Evolutionary conservation across 2,797 vertebrate genomes (phyloP), one percentile per base, ranked within the genome.

Genomic region (Sandelia bainsii): DNA sequence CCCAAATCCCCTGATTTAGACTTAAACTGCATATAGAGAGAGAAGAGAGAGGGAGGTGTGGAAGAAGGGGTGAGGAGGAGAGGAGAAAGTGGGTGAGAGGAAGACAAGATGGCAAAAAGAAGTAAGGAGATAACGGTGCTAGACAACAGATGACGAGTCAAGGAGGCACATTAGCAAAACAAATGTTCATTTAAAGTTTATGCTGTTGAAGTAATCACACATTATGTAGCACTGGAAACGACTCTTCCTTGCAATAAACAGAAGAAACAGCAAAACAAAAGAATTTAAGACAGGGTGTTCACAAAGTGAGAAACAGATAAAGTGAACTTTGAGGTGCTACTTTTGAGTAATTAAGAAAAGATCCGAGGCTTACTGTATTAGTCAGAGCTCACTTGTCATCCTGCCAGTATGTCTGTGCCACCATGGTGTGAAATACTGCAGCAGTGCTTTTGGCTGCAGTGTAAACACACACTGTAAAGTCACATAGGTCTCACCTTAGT

Each of bases 1-100:
- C 79, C 70, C 73, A 88, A 89, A 90, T 87, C 87, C 87, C 75
- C 80, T 42, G 80, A 89, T 87, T 87, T 88, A 84, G 79, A 88
- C 84, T 69, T 86, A 85, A 88, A 91, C 83, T 87, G 78, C 68
- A 75, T 48, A 53, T 77, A 77, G 70, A 76, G 66, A 61, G 58
- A 63, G 50, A 62, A 52, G 50, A 67, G 62, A 22, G 42, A 62
- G 66, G 51, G 62, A 56, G 22, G 17, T 64, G 52, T 72, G 56
- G 66, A 75, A 40, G 72, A 62, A 53, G 59, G 62, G 52, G 58
- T 20, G 53, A 68, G 4, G 53, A 68, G 4, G 5, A 25, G 25
- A 52, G 22, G 57, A 5, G 32, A 40, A 39, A 29, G 50, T 44
- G 19, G 16, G 16, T 20, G 53, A 23, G 40, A 54, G 51, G 1